These are phyloP conservation scores for Sebastes taczanowskii DNA, from an alignment of 2,797 vertebrate genomes.

Conservation along the genomic window DNA sequence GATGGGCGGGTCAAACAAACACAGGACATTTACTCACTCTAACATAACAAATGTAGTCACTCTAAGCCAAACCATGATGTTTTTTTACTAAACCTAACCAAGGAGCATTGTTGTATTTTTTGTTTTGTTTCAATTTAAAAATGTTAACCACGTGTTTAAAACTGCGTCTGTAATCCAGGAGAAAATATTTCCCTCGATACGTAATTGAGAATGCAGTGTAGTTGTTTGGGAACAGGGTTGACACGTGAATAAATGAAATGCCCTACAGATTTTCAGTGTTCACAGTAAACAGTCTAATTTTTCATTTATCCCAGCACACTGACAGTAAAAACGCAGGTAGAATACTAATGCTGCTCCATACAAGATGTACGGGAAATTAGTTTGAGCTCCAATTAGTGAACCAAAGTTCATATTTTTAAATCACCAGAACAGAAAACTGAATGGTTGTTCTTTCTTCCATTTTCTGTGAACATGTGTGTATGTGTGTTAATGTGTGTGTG, in stretches of 20 bases:
- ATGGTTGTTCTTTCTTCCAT: slow-evolving; percentile 26
- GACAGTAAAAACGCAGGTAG: neutral
- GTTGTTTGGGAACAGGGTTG: neutral
- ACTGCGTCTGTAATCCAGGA: no score
- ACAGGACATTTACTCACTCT: no score
- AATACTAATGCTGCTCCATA: neutral
- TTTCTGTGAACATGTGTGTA: slow-evolving; percentile 14
- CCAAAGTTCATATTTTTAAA: neutral
- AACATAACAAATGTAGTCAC: no score
- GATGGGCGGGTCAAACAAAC: no score
- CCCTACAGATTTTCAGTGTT: neutral
- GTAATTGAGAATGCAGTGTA: no score
- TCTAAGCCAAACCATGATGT: no score
- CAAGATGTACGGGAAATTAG: neutral
- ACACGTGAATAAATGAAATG: neutral
- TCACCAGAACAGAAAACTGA: neutral
- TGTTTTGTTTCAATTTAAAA: no score
- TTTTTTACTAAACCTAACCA: no score
- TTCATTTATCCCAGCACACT: neutral
- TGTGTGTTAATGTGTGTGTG: slow-evolving; percentile 1
- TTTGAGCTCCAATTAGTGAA: neutral
- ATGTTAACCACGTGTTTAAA: no score
- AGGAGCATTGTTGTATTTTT: no score
- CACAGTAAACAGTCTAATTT: neutral
- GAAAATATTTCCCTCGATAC: no score